Evolutionary conservation across 2,797 vertebrate genomes (phyloP).

Genomic region (Schizopygopsis malacanthus): DNA sequence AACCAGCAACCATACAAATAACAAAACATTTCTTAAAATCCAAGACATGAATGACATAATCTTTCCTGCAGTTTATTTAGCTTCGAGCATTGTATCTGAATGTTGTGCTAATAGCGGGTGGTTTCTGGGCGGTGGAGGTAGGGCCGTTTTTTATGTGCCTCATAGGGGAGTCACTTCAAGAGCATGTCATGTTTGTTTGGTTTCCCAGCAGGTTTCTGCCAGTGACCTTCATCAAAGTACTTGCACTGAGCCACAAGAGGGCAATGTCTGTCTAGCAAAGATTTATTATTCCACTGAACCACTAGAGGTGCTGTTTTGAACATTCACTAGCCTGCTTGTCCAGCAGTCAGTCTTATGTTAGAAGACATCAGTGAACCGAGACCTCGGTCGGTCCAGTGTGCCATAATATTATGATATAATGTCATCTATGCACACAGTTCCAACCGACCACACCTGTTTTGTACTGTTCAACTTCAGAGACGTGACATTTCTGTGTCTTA

Average conservation of each 20-base stretch:
- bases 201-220: background rate
- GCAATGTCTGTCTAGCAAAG: conserved; percentile 25
- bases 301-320: conserved; percentile 45
- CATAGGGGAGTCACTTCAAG: conserved; percentile 4
- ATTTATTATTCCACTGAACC: conserved; percentile 7
- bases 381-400: conserved; percentile 3
- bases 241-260: conserved; percentile 58
- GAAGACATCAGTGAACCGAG: background rate
- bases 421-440: conserved; percentile 6
- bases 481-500: background rate
- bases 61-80: background rate
- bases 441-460: conserved; percentile 40
- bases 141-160: conserved; percentile 7
- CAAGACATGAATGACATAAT: background rate
- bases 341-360: background rate
- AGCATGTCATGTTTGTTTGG: background rate
- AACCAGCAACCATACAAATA: background rate
- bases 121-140: background rate
- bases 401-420: conserved; percentile 35
- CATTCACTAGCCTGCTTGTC: background rate
- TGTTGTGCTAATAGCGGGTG: conserved; percentile 12
- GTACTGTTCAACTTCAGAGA: background rate
- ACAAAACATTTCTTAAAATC: background rate
- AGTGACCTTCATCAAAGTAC: conserved; percentile 33
- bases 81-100: conserved; percentile 19